Evolutionary conservation across 2,113 vertebrate genomes (phyloP), one percentile per base, ranked within the genome.

Genomic region (Sciurus niger): DNA sequence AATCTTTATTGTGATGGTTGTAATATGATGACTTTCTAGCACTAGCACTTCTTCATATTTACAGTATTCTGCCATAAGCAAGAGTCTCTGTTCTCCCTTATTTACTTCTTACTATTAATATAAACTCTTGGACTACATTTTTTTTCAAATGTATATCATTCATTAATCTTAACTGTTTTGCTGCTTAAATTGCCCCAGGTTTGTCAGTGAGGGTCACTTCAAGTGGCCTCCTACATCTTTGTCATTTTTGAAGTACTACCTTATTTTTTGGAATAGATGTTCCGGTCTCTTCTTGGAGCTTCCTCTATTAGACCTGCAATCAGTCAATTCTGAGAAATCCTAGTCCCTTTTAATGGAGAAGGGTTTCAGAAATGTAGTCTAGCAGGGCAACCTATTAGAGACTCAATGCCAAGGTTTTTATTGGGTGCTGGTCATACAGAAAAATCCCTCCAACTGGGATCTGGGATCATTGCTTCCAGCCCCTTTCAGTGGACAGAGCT

Each of bases 121-220:
- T 86, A 14, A 85, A 86, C 40, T 46, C 20, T 55, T 78, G 28
- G 18, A 55, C 46, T 55, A 48, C 12, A 51, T 51, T 24, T 74
- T 46, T 46, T n/a, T 37, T 32, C 68, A 73, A 4, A 32, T 24
- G 46, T 20, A 32, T 68, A 43, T 37, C 76, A 67, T 68, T 67
- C 72, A 68, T 67, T 84, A 68, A 13, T 67, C 48, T 74, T 70
- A 78, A 89, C 46, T 55, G 60, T 46, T 93, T 86, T 85, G 91
- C n/a, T 86, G n/a, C 37, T 92, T 60, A 78, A 58, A 68, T 78
- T 78, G 9, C 55, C 8, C n/a, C 18, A 40, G 43, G 17, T 65
- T 84, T 74, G 43, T 34, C 58, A 85, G 20, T 76, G 58, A 76
- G 20, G 43, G 18, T 4, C 60, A 53, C 25, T 60, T 83, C 20